Percentiles rank a stretch among this genome's conserved stretches.
Conservation (phyloP, 2,888 invertebrate species). For the Fragum fragum region DNA sequence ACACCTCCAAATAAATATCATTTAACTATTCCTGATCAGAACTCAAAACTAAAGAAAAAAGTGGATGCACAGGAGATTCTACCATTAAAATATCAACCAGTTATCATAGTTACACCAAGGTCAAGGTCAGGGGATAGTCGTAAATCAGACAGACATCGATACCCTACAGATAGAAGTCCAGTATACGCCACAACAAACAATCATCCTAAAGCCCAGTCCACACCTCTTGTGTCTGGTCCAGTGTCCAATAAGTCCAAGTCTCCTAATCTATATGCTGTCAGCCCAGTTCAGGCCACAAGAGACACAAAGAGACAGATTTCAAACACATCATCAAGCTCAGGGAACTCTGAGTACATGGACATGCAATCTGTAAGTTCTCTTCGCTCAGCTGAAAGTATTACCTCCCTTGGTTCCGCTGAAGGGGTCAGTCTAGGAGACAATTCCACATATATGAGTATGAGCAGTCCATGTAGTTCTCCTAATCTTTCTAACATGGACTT, state of each 20-base stretch:
- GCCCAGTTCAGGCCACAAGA: slow-evolving; percentile 62
- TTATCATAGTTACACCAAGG: slow-evolving; percentile 75
- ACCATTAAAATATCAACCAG: slow-evolving; percentile 76
- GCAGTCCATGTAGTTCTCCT: slow-evolving; percentile 78
- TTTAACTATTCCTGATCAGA: slow-evolving; percentile 62
- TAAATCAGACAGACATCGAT: slow-evolving; percentile 37
- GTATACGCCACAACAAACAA: slow-evolving; percentile 40
- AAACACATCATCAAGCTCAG: slow-evolving; percentile 44
- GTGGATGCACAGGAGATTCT: slow-evolving; percentile 33
- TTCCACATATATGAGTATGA: slow-evolving; percentile 76
- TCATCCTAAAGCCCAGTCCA: slow-evolving; percentile 61
- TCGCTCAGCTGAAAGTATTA: slow-evolving; percentile 65
- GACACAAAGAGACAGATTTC: slow-evolving; percentile 49
- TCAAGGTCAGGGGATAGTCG: slow-evolving; percentile 60
- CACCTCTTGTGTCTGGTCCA: slow-evolving; percentile 40
- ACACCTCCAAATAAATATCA: slow-evolving; percentile 64
- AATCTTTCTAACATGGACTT: slow-evolving; percentile 75
- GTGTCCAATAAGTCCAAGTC: slow-evolving; percentile 20
- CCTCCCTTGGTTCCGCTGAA: slow-evolving; percentile 67
- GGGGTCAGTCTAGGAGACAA: slow-evolving; percentile 70
- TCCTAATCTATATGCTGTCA: slow-evolving; percentile 66
- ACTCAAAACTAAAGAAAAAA: slow-evolving; percentile 25
- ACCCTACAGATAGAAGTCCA: slow-evolving; percentile 32
- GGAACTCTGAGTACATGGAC: slow-evolving; percentile 69
- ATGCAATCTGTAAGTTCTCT: slow-evolving; percentile 59